Evolutionary conservation across 2,888 invertebrate species (phyloP), one percentile per base, ranked within the genome.

Genomic region (Drosophila falleni): DNA sequence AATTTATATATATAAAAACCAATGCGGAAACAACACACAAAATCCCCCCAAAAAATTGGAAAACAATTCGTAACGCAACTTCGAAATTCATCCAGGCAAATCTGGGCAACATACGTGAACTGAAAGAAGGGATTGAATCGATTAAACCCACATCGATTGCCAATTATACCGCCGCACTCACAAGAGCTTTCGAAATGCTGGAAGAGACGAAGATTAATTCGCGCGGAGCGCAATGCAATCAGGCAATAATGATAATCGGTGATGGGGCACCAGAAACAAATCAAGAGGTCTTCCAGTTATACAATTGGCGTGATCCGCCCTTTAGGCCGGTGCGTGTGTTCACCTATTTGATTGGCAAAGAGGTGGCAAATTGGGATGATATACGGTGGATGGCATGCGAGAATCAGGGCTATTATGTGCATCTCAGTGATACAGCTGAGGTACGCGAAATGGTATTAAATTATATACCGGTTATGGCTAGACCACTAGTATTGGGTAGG

Each of bases 321-420:
- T 95, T 95, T 62, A 96, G 96, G 93, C 96, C 98, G 87, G 98
- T 99, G 53, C 94, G 99, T 80, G 96, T 99, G 75, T 99, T 99
- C 94, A 99, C 99, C 42, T 99, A 98, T 94, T 94, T 99, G 90
- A 98, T 99, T 93, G 99, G 99, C 77, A 95, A 97, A 91, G 97
- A 98, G 94, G 96, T 97, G 68, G 96, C 97, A 35, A 99, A 99
- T 93, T 96, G 97, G 54, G 94, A 97, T 78, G 97, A 98, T 91
- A 97, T 98, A 75, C 97, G 97, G 91, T 98, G 98, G 97, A 99
- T 99, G 98, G 99, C 99, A 54, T 99, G 99, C 93, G 96, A 96
- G 26, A 99, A 99, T 93, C 96, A 97, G 77, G 98, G 98, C 11
- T 98, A 96, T 93, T 98, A 97, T 93, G 98, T 98, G 23, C 99